These are phyloP conservation scores for Tinea pellionella DNA, from an alignment of 2,888 invertebrate genomes.

Conservation along the genomic window DNA sequence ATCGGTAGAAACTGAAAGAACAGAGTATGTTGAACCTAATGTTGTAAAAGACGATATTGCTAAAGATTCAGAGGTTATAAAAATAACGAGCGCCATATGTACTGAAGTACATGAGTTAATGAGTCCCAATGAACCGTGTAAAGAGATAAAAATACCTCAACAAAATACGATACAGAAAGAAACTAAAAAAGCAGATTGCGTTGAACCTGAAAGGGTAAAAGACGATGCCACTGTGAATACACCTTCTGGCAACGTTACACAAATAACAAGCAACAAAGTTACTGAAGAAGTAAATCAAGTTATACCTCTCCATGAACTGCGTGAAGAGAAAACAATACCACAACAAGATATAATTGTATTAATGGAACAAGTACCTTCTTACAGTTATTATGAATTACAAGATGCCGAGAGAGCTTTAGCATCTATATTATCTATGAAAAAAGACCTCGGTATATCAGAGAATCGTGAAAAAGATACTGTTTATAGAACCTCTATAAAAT, in stretches of 20 bases:
- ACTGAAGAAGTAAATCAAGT: too few species aligned
- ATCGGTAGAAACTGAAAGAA: background rate
- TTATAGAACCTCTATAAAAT: too few species aligned
- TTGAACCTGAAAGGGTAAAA: background rate
- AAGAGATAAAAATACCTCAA: too few species aligned
- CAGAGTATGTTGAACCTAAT: background rate
- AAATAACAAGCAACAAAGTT: background rate
- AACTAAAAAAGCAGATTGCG: background rate
- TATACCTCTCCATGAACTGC: too few species aligned
- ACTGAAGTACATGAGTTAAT: too few species aligned
- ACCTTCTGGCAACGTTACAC: background rate
- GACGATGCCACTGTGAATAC: background rate
- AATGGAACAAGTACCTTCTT: slow-evolving; percentile 15
- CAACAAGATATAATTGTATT: too few species aligned
- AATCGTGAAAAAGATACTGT: too few species aligned
- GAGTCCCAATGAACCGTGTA: too few species aligned
- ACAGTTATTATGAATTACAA: slow-evolving; percentile 34
- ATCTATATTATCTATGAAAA: background rate
- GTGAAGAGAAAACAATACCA: too few species aligned
- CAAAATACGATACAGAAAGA: too few species aligned
- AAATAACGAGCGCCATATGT: background rate
- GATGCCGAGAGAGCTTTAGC: slow-evolving; percentile 28
- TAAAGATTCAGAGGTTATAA: background rate
- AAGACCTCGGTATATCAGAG: too few species aligned
- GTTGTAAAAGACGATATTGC: background rate